Evolutionary conservation across 2,888 invertebrate species (phyloP).

Genomic region (Malthinus seriepunctatus): DNA sequence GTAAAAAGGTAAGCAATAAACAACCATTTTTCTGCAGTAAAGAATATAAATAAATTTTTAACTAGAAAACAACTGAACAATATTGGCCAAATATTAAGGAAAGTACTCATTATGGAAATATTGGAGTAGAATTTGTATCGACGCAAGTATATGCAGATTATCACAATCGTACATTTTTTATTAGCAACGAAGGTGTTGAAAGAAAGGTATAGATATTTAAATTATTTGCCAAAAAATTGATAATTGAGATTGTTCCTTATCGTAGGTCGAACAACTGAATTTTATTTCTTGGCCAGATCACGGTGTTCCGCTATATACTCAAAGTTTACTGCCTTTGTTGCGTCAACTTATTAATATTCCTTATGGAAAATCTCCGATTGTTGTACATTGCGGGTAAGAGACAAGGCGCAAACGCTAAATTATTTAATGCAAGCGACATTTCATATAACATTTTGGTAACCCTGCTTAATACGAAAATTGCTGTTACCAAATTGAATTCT

Average conservation of each 20-base stretch:
- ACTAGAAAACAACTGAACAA: slow-evolving; percentile 57
- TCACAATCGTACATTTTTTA: slow-evolving; percentile 51
- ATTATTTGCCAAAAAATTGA: slow-evolving; percentile 29
- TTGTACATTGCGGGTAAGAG: slow-evolving; percentile 57
- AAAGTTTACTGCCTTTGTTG: slow-evolving; percentile 31
- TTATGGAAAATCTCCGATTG: slow-evolving; percentile 48
- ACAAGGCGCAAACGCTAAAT: background rate
- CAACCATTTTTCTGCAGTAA: slow-evolving; percentile 43
- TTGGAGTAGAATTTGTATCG: slow-evolving; percentile 46
- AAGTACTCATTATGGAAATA: slow-evolving; percentile 46
- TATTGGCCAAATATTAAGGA: slow-evolving; percentile 59
- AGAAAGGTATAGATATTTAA: slow-evolving; percentile 46
- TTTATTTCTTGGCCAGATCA: slow-evolving; percentile 60
- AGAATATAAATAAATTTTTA: slow-evolving; percentile 56
- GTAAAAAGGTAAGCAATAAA: slow-evolving; percentile 25
- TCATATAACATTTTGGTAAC: too few species aligned
- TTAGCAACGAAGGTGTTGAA: slow-evolving; percentile 54
- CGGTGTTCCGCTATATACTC: slow-evolving; percentile 51
- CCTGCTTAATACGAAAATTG: too few species aligned
- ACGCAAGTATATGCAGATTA: slow-evolving; percentile 50
- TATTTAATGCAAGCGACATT: too few species aligned
- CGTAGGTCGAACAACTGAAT: slow-evolving; percentile 56
- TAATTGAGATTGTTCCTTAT: background rate
- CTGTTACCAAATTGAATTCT: too few species aligned
- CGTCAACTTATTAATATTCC: slow-evolving; percentile 49